Evolutionary conservation across 2,888 invertebrate genomes (phyloP).

Genomic region (Autographa pulchrina): DNA sequence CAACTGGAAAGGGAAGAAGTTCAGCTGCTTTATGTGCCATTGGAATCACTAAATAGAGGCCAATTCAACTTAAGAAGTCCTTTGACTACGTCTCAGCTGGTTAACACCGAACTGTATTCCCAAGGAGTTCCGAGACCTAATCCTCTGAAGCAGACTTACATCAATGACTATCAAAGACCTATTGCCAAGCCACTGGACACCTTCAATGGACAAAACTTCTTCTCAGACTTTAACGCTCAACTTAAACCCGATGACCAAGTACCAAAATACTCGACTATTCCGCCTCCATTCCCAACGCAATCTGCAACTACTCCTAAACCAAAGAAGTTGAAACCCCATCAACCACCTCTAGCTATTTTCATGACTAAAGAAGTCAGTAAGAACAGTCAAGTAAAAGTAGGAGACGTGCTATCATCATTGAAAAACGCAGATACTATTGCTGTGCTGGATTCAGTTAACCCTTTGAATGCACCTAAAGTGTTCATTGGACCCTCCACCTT

Average conservation of each 20-base stretch:
- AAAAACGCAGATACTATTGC: conserved; percentile 93
- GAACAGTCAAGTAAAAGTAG: conserved; percentile 89
- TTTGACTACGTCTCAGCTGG: conserved; percentile 67
- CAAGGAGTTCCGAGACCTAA: conserved; percentile 70
- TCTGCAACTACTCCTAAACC: conserved; percentile 83
- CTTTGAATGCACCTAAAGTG: conserved; percentile 92
- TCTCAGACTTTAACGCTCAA: conserved; percentile 77
- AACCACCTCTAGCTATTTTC: conserved; percentile 95
- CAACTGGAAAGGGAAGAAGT: conserved; percentile 91
- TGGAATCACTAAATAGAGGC: conserved; percentile 91
- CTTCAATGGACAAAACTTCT: conserved; percentile 72
- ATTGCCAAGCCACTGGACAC: conserved; percentile 69
- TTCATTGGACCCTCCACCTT: conserved; percentile 95
- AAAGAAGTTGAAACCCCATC: conserved; percentile 93
- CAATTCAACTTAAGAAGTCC: conserved; percentile 82
- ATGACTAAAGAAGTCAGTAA: conserved; percentile 89
- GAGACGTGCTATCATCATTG: conserved; percentile 92
- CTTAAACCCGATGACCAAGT: conserved; percentile 73
- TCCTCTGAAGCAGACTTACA: conserved; percentile 68
- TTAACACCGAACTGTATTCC: conserved; percentile 76
- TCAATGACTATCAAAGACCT: conserved; percentile 72
- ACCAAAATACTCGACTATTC: conserved; percentile 79
- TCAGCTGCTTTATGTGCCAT: conserved; percentile 94
- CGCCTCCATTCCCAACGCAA: conserved; percentile 80
- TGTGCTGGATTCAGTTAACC: conserved; percentile 93